Conservation (phyloP, 2,888 invertebrate species). For the Acleris laterana region DNA sequence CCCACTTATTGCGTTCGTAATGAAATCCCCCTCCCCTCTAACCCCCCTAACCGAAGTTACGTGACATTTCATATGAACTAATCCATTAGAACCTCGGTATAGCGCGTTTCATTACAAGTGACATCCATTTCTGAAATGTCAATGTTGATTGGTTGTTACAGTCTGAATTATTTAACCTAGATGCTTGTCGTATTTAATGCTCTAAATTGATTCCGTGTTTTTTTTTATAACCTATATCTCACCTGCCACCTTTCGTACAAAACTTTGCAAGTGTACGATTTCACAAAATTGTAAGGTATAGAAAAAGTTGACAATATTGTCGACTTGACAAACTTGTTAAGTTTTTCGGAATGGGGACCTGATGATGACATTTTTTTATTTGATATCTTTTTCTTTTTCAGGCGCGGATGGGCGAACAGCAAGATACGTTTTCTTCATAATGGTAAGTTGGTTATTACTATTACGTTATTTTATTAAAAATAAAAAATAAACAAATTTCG, state of each 20-base stretch:
- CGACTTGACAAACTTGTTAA: too few species aligned
- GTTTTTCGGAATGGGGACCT: too few species aligned
- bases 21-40: conserved; percentile 1
- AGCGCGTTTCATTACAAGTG: neutral
- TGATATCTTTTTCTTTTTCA: conserved; percentile 5
- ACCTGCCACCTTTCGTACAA: too few species aligned
- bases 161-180: too few species aligned
- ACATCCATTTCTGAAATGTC: conserved; percentile 6
- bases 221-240: neutral
- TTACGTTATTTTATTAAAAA: too few species aligned
- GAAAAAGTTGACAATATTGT: too few species aligned
- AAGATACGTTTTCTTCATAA: conserved; percentile 58
- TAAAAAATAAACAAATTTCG: too few species aligned
- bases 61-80: conserved; percentile 16
- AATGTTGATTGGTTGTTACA: neutral
- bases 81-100: conserved; percentile 14
- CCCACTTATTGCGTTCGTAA: conserved; percentile 13
- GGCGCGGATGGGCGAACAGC: conserved; percentile 40
- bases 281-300: too few species aligned
- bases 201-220: too few species aligned
- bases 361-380: neutral
- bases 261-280: too few species aligned
- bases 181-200: too few species aligned
- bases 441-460: conserved; percentile 46
- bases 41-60: neutral